Conservation (phyloP, 1,140 invertebrate species). For the Pseudomyrmex concolor region DNA sequence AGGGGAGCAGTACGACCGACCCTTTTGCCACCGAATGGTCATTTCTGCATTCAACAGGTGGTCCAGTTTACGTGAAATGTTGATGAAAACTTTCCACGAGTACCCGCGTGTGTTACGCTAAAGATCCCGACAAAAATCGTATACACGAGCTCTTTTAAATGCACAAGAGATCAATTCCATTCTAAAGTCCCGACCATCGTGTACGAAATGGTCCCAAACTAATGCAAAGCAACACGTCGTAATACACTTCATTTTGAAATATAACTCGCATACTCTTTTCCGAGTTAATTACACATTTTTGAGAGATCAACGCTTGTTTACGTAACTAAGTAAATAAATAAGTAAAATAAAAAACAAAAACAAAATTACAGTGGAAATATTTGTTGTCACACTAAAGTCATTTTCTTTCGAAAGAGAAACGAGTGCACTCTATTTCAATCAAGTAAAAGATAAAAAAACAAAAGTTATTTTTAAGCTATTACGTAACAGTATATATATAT, state of each 20-base stretch:
- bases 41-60: conserved; percentile 78
- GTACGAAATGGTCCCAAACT: neutral
- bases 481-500: neutral
- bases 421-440: neutral
- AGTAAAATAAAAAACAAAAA: neutral
- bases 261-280: too few species aligned
- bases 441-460: conserved; percentile 27
- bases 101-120: conserved; percentile 44
- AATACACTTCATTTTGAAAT: too few species aligned
- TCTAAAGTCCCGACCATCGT: neutral
- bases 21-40: conserved; percentile 75
- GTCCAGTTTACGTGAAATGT: conserved; percentile 75
- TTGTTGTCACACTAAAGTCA: neutral
- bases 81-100: conserved; percentile 70
- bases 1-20: conserved; percentile 70
- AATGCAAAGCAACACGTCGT: neutral
- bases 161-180: neutral
- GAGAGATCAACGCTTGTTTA: neutral
- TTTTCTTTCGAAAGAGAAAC: neutral
- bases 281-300: neutral
- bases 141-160: conserved; percentile 1
- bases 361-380: neutral
- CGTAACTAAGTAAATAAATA: too few species aligned
- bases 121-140: conserved; percentile 38
- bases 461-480: conserved; percentile 28